Conservation (phyloP, 2,113 vertebrate genomes). For the Cynoglossus semilaevis region DNA sequence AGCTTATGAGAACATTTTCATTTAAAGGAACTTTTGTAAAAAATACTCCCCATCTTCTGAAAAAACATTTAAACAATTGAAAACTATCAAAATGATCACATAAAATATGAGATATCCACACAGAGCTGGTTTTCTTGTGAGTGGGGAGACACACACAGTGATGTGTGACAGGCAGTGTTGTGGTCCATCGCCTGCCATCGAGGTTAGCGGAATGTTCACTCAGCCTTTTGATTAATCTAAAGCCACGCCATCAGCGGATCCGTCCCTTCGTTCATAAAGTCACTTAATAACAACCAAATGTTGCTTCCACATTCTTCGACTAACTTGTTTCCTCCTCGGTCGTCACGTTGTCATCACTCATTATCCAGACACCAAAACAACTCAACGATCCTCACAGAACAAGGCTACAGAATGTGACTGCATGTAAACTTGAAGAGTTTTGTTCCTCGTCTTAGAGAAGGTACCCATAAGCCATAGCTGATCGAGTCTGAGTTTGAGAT, state of each 20-base stretch:
- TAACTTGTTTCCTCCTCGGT: conserved; percentile 17
- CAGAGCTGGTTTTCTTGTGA: conserved; percentile 73
- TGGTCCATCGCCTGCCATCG: conserved; percentile 42
- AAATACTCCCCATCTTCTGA: conserved; percentile 26
- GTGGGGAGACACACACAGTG: conserved; percentile 37
- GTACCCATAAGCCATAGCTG: conserved; percentile 80
- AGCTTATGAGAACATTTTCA: neutral
- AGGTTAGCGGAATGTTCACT: conserved; percentile 50
- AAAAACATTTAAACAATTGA: neutral
- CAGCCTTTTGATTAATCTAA: conserved; percentile 27
- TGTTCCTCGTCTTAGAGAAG: conserved; percentile 76
- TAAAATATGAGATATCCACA: conserved; percentile 70
- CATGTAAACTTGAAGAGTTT: conserved; percentile 75
- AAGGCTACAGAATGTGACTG: conserved; percentile 71
- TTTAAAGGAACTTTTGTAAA: conserved; percentile 29
- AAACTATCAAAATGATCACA: conserved; percentile 32
- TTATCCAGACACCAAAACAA: conserved; percentile 40
- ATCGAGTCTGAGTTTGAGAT: conserved; percentile 77
- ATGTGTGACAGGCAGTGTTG: conserved; percentile 53
- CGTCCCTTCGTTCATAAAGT: conserved; percentile 20
- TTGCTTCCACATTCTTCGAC: conserved; percentile 17
- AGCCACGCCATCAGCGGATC: conserved; percentile 21
- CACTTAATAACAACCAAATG: conserved; percentile 3
- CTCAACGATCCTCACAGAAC: conserved; percentile 17
- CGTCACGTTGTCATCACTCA: conserved; percentile 18